phyloP scores from a whole-genome alignment of 2,113 vertebrate genomes.

The Gallinago undulata region DNA sequence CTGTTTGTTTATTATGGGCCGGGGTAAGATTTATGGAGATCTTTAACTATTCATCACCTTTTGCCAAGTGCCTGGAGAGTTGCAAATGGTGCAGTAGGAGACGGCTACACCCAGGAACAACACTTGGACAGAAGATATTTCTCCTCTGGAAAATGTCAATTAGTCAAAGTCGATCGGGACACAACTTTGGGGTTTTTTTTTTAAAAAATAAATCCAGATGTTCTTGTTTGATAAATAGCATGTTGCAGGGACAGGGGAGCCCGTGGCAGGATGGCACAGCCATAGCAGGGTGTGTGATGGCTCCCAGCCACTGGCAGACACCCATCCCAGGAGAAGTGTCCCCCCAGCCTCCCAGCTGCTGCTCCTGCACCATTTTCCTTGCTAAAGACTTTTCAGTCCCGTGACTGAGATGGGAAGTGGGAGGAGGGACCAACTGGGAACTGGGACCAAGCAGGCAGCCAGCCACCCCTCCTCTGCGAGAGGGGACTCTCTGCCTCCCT shows the following conservation, averaged over 20 bases:
- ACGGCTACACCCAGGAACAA: not conserved
- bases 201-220: not conserved
- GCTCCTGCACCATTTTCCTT: not conserved
- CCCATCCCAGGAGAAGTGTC: not conserved
- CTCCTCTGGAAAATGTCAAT: conserved; percentile 23
- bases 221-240: not conserved
- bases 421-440: not conserved
- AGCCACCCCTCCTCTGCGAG: not conserved
- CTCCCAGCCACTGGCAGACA: not conserved
- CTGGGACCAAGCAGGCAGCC: rapidly evolving
- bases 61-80: not conserved
- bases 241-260: not conserved
- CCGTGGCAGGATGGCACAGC: not conserved
- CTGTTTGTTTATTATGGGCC: conserved; percentile 48
- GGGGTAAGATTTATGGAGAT: conserved; percentile 53
- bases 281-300: not conserved
- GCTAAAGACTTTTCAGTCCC: rapidly evolving
- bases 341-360: not conserved
- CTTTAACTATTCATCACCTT: conserved; percentile 36
- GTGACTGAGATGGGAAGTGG: not conserved
- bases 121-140: not conserved
- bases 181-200: not conserved
- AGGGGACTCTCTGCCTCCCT: not conserved
- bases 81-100: conserved; percentile 36
- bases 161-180: not conserved